Percentiles rank a stretch among this genome's conserved stretches.
Evolutionary conservation across 2,113 vertebrate genomes (phyloP).

Genomic region (Paradisaea rubra): DNA sequence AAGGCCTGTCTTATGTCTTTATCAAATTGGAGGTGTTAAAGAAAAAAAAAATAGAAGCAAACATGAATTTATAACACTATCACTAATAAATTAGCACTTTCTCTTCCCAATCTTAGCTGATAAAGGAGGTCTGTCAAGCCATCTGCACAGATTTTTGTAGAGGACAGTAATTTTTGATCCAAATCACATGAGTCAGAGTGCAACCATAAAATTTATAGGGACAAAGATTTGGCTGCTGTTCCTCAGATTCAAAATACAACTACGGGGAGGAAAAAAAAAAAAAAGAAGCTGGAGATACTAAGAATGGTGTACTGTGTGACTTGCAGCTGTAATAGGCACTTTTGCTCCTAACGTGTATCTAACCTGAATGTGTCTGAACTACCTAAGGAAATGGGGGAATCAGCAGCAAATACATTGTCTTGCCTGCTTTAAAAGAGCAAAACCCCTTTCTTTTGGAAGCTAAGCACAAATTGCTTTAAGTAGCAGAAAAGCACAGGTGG

Average conservation of each 20-base stretch:
- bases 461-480: background rate
- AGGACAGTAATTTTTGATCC: background rate
- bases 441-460: background rate
- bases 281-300: background rate
- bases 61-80: background rate
- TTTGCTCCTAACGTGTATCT: background rate
- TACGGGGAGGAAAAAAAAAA: background rate
- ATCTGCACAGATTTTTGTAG: background rate
- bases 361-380: background rate
- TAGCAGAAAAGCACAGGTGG: background rate
- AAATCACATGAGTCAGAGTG: background rate
- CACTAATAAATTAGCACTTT: background rate
- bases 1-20: background rate
- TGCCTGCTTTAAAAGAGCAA: background rate
- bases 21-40: constrained; percentile 20
- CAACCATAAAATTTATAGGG: background rate
- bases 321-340: background rate
- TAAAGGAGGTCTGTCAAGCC: background rate
- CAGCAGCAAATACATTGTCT: background rate
- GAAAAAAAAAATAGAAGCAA: background rate
- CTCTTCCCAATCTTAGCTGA: background rate
- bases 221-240: background rate
- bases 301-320: background rate
- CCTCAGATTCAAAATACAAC: background rate
- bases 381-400: background rate